Conservation (phyloP, 2,888 invertebrate species). For the Dynastes grantii region DNA sequence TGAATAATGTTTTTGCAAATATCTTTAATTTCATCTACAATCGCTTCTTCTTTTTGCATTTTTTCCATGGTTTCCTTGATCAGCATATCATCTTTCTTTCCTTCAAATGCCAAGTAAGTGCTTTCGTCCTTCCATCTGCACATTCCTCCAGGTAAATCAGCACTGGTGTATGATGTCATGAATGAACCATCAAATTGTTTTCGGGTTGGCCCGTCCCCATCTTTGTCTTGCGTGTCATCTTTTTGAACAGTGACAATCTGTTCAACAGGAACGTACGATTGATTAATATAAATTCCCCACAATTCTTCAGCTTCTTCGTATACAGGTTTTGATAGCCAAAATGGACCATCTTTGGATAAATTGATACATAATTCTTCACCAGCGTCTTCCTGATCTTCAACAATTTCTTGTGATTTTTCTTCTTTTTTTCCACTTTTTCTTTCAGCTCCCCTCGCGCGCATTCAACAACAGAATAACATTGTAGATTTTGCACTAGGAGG, state of each 20-base stretch:
- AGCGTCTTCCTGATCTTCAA: background rate
- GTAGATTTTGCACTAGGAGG: too few relatives aligned
- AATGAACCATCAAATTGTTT: constrained; percentile 62
- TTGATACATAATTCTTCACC: constrained; percentile 43
- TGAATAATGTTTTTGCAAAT: background rate
- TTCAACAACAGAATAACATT: too few relatives aligned
- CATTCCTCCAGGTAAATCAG: constrained; percentile 85
- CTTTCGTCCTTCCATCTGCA: constrained; percentile 88
- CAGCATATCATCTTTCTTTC: background rate
- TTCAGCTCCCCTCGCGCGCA: too few relatives aligned
- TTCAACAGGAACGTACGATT: constrained; percentile 63
- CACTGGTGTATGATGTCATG: constrained; percentile 78
- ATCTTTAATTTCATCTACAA: background rate
- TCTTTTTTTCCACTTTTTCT: background rate
- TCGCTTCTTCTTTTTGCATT: background rate
- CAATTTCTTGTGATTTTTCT: constrained; percentile 43
- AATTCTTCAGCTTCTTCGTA: constrained; percentile 80
- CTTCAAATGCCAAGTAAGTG: constrained; percentile 78
- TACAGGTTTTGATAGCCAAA: constrained; percentile 76
- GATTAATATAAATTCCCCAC: constrained; percentile 74
- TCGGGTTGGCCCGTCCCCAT: constrained; percentile 71
- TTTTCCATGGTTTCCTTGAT: background rate
- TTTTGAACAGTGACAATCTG: constrained; percentile 54
- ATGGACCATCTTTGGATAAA: constrained; percentile 70
- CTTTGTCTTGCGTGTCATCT: constrained; percentile 72